These are phyloP conservation scores for Macrostomum lignano DNA, from an alignment of 1,140 invertebrate genomes.

Conservation along the genomic window DNA sequence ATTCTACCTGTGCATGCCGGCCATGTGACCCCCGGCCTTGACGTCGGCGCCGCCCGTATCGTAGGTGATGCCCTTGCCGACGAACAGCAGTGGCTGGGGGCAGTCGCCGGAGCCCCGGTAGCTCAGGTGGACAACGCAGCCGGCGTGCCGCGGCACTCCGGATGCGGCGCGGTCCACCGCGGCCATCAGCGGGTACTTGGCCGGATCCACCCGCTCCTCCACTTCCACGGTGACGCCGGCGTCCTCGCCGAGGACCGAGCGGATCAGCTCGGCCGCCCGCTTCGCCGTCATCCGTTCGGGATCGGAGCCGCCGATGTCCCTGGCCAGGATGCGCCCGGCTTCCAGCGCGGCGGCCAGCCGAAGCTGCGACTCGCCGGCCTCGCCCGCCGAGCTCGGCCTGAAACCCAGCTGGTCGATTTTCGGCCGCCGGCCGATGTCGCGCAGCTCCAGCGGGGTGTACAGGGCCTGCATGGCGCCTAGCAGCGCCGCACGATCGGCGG, in stretches of 20 bases:
- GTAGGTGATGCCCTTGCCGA: constrained; percentile 84
- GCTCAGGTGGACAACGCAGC: constrained; percentile 52
- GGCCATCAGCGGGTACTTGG: constrained; percentile 58
- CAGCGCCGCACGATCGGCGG: no score
- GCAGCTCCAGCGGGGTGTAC: no score
- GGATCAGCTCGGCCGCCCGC: constrained; percentile 47
- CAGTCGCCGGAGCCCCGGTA: constrained; percentile 40
- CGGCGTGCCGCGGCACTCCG: constrained; percentile 40
- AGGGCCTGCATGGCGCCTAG: no score
- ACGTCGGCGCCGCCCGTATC: constrained; percentile 40
- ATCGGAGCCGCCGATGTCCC: constrained; percentile 62
- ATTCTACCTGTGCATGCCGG: constrained; percentile 80
- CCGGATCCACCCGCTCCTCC: constrained; percentile 32
- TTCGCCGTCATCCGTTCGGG: constrained; percentile 69
- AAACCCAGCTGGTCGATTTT: no score
- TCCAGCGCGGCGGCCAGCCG: constrained; percentile 44
- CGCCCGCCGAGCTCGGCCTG: no score
- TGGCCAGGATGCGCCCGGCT: constrained; percentile 32
- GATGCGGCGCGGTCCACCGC: constrained; percentile 62
- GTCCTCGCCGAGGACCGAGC: constrained; percentile 35
- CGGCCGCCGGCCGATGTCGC: no score
- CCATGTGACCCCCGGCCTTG: constrained; percentile 56
- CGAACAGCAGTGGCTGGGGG: constrained; percentile 51
- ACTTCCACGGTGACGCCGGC: constrained; percentile 36
- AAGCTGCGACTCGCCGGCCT: no score